These are phyloP conservation scores for Danio choprae DNA, from an alignment of 2,797 vertebrate genomes.

Conservation along the genomic window DNA sequence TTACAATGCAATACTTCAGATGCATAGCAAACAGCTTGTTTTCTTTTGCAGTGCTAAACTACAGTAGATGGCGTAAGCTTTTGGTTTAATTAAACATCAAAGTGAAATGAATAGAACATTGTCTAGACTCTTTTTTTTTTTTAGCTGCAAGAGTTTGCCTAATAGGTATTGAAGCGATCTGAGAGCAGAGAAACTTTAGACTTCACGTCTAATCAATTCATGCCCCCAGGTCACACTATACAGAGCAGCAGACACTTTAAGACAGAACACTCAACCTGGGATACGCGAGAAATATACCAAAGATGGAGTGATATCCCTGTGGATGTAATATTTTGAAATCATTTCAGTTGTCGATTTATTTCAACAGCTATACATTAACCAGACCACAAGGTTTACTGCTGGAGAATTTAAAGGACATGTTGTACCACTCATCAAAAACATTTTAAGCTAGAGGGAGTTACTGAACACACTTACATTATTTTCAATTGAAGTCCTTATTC, in stretches of 20 bases:
- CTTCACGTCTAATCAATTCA: slow-evolving; percentile 29
- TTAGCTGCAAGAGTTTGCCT: slow-evolving; percentile 7
- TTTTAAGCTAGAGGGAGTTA: background rate
- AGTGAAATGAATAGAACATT: slow-evolving; percentile 13
- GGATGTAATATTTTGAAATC: slow-evolving; percentile 68
- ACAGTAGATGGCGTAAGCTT: slow-evolving; percentile 21
- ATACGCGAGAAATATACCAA: slow-evolving; percentile 58
- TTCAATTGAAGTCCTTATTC: background rate
- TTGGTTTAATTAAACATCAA: slow-evolving; percentile 34
- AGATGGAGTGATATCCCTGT: slow-evolving; percentile 47
- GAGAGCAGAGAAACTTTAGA: slow-evolving; percentile 4
- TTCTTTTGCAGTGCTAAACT: slow-evolving; percentile 1
- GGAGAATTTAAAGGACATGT: slow-evolving; percentile 16
- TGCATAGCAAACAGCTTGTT: slow-evolving; percentile 7
- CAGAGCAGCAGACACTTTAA: slow-evolving; percentile 64
- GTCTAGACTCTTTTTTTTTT: slow-evolving; percentile 21
- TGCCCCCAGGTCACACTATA: slow-evolving; percentile 60
- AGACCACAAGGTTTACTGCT: background rate
- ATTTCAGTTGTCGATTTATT: slow-evolving; percentile 54
- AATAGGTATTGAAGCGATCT: slow-evolving; percentile 1
- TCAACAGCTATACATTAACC: slow-evolving; percentile 53
- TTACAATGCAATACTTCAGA: background rate
- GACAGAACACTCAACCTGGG: slow-evolving; percentile 68
- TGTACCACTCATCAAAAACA: background rate
- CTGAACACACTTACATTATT: background rate